Evolutionary conservation across 2,888 invertebrate species (phyloP), one percentile per base, ranked within the genome.

Genomic region (Steinernema hermaphroditum): DNA sequence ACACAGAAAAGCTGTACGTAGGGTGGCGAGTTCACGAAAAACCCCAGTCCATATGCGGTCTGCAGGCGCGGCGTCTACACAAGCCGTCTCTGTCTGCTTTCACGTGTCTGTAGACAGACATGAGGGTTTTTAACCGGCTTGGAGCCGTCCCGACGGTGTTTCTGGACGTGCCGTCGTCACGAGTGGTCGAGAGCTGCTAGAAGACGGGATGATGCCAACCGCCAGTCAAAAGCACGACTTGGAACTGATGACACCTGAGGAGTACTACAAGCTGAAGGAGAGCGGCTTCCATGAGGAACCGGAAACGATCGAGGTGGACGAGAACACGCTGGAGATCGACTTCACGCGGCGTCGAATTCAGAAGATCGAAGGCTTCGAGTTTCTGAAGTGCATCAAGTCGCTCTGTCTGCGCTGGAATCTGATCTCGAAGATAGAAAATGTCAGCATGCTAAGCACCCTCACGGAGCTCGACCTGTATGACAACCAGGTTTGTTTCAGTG

Each of bases 391-490:
- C 46, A 74, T 83, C 12, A 78, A 94, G 88, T 91, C 91, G 75
- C 88, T 97, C 43, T 94, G 92, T 86, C 89, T 97, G 71, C 91
- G 96, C 62, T 97, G 97, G 93, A 98, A 98, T 89, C 89, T 96
- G 14, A 93, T 98, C 27, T 96, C 93, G 87, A 93, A 93, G 87
- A 96, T 98, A 81, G 96, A 97, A 87, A 95, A 96, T 85, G 88
- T 98, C 43, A 88, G 91, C 71, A 91, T 91, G 0, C 88, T 97
- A 49, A 79, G 78, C 32, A 81, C 81, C 1, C 89, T 98, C 22
- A 90, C 90, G n/a, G 94, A 96, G 86, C 88, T 98, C 70, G 97
- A 98, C 86, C 89, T 98, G 2, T 96, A 97, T 88, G 98, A 98
- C 88, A 98, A 98, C 89, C 96, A 96, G 89, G 92, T 98, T 68